A percentile compares a stretch with the other conserved stretches of the same genome.
phyloP scores from a whole-genome alignment of 2,797 vertebrate genomes.

The Megaceryle alcyon region DNA sequence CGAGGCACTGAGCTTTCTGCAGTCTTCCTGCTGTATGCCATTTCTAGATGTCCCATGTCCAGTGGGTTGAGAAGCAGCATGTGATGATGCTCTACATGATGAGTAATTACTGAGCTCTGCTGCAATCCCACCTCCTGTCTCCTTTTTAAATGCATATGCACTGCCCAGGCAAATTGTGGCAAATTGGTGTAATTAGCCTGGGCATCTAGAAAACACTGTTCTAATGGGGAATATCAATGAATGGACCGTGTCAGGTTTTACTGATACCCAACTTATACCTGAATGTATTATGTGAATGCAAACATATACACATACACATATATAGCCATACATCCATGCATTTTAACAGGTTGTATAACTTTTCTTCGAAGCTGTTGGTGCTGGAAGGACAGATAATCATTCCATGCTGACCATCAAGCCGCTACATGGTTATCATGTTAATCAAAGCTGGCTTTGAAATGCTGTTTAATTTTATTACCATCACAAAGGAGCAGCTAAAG shows the following conservation, averaged over 20 bases:
- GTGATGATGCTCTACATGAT: not conserved
- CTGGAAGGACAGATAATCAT: conserved; percentile 31
- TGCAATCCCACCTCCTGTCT: not conserved
- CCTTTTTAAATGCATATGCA: not conserved
- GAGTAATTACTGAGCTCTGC: not conserved
- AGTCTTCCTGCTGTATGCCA: not conserved
- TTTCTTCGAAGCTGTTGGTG: not conserved
- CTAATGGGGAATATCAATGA: not conserved
- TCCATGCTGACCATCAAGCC: conserved; percentile 32
- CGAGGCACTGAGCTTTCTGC: not conserved
- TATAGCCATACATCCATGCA: not conserved
- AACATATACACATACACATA: not conserved
- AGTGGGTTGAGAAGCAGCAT: not conserved
- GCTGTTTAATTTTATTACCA: conserved; percentile 64
- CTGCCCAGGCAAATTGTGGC: conserved; percentile 9
- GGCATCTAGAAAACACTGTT: not conserved
- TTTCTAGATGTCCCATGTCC: not conserved
- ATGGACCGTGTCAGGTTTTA: not conserved
- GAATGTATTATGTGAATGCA: not conserved
- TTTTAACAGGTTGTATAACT: conserved; percentile 9
- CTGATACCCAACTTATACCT: not conserved
- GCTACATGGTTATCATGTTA: conserved; percentile 58
- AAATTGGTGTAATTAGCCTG: conserved; percentile 37
- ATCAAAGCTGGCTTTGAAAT: conserved; percentile 59
- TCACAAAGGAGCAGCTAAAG: conserved; percentile 64